phyloP scores from a whole-genome alignment of 2,113 vertebrate species.

The Cavia porcellus region DNA sequence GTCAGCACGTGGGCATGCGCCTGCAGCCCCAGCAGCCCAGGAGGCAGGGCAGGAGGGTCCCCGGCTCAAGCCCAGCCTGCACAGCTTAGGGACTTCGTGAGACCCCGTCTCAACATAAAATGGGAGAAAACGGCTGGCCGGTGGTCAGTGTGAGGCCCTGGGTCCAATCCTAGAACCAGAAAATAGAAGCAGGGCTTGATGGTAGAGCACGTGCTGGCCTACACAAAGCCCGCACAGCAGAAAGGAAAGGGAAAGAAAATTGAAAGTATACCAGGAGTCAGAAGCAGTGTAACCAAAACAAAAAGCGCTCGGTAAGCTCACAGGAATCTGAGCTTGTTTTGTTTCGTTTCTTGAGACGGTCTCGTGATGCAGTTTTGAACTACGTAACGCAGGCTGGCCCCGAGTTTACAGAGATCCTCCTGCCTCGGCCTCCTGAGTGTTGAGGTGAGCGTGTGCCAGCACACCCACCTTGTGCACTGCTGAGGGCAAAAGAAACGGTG shows the following conservation, averaged over 20 bases:
- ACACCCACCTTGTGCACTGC: fast-evolving
- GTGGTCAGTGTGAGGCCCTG: background rate
- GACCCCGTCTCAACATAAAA: background rate
- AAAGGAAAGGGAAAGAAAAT: background rate
- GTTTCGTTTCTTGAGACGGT: background rate
- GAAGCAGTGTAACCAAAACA: background rate
- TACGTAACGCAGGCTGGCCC: background rate
- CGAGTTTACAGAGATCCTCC: background rate
- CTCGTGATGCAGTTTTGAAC: background rate
- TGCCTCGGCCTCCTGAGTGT: background rate
- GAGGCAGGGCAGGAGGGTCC: background rate
- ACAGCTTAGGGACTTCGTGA: background rate
- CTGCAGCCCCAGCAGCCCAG: background rate
- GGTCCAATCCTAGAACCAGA: background rate
- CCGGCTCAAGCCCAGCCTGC: background rate
- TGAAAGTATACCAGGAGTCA: background rate
- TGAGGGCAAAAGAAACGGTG: background rate
- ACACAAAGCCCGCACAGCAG: background rate
- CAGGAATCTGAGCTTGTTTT: background rate
- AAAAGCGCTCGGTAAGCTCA: background rate
- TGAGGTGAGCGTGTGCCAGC: background rate
- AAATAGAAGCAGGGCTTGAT: too few species aligned
- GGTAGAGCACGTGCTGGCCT: background rate
- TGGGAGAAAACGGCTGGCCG: background rate
- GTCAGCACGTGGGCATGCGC: background rate